Base-by-base conservation (phyloP, 1,140 invertebrate species). In the Hylaeus volcanicus region DNA sequence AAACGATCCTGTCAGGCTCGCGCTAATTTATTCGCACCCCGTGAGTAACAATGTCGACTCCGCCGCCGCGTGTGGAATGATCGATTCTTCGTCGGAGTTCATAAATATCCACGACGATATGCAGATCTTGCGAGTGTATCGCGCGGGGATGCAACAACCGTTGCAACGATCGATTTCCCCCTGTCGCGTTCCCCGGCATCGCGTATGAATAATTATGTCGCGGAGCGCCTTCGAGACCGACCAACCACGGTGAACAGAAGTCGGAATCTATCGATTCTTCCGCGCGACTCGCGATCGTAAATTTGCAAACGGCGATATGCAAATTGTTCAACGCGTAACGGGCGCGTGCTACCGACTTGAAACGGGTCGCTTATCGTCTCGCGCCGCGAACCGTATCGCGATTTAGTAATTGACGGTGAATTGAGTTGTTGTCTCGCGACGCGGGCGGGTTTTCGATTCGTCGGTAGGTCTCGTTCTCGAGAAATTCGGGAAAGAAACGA, bases 101-200 rank as follows among this genome's bases (percentile, higher is more conserved):
- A 79, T 74, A 79, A 79, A 79, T 79, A 58, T 74, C 61, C 41
- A 15, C 45, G 5, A 15, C 51, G 77, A 79, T 74, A 79, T 74
- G 77, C 77, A 74, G 64, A 79, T 74, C 43, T 14, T 51, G 15
- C 2, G 68, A 1, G 11, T 1, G n/a, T 45, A 56, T 56, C 58
- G 58, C 6, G 58, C 43, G 43, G 61, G 26, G 41, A 63, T 63
- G 61, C 37, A 63, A 41, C 37, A 15, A 15, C 15, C 61, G 58
- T 75, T 64, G 26, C 53, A 37, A 45, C 48, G 53, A 56, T 58
- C 65, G 60, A 61, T 56, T 37, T 58, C 11, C 8, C 15, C 9
- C n/a, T 55, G 48, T 70, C 43, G n/a, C 26, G 37, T 43, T 3
- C 43, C 43, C 43, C 43, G 3, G 5, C 12, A 2, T 3, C 61